These are phyloP conservation scores for Mimachlamys varia DNA, from an alignment of 2,888 invertebrate genomes.

Conservation along the genomic window DNA sequence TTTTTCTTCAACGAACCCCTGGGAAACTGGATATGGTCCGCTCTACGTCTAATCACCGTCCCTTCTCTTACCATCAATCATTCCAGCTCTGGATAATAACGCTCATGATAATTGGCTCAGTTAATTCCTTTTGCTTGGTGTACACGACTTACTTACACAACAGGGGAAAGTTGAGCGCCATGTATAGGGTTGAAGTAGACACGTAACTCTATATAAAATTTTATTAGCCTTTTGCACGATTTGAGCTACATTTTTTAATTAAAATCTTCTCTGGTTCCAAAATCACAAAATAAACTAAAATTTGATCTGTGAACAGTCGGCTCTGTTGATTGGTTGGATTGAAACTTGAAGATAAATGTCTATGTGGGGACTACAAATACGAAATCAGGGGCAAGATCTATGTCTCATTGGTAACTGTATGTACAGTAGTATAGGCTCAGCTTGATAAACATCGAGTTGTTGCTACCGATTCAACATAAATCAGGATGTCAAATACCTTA, in stretches of 20 bases:
- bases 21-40: slow-evolving; percentile 31
- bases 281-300: slow-evolving; percentile 31
- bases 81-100: background rate
- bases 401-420: slow-evolving; percentile 9
- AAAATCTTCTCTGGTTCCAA: slow-evolving; percentile 26
- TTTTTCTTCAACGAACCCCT: slow-evolving; percentile 31
- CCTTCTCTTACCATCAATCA: slow-evolving; percentile 31
- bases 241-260: slow-evolving; percentile 34
- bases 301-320: slow-evolving; percentile 29
- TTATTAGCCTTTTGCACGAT: slow-evolving; percentile 36
- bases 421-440: background rate
- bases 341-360: slow-evolving; percentile 34
- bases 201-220: slow-evolving; percentile 26
- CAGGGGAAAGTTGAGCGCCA: background rate
- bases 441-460: background rate
- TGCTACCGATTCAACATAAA: background rate
- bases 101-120: slow-evolving; percentile 34
- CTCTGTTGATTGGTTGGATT: slow-evolving; percentile 25
- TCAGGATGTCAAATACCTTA: background rate
- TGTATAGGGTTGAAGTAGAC: slow-evolving; percentile 23
- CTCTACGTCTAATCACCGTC: background rate
- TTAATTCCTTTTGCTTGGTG: background rate
- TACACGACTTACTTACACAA: slow-evolving; percentile 13
- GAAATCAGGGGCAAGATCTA: slow-evolving; percentile 13
- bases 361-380: slow-evolving; percentile 10